Conservation (phyloP, 2,888 invertebrate genomes). For the Mythimna vitellina region DNA sequence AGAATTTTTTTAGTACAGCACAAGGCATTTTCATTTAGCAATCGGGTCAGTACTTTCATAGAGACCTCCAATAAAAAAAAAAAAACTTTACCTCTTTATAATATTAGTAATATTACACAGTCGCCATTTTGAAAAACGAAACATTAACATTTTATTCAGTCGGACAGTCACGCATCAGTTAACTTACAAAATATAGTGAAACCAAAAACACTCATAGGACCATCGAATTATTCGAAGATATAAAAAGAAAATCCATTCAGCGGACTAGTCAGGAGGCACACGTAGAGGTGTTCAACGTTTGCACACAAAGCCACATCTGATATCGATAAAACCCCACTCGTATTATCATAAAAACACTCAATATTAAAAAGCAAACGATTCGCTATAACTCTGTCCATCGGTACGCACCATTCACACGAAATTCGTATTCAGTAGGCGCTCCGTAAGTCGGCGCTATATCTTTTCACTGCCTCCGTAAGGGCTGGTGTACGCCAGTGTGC, state of each 20-base stretch:
- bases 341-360: constrained; percentile 81
- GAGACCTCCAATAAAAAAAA: too few relatives aligned
- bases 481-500: constrained; percentile 74
- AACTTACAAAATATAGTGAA: constrained; percentile 7
- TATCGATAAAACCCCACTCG: constrained; percentile 75
- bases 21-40: too few relatives aligned
- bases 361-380: constrained; percentile 83
- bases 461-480: constrained; percentile 85
- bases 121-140: neutral
- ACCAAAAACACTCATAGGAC: constrained; percentile 27
- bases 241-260: constrained; percentile 49
- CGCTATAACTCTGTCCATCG: constrained; percentile 80
- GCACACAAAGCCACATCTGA: constrained; percentile 69
- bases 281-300: constrained; percentile 70
- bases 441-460: constrained; percentile 79
- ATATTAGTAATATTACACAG: too few relatives aligned
- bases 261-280: constrained; percentile 51
- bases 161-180: neutral
- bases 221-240: constrained; percentile 47
- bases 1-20: too few relatives aligned
- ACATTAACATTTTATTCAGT: neutral
- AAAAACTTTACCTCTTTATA: too few relatives aligned
- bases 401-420: constrained; percentile 76
- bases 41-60: too few relatives aligned
- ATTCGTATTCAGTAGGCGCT: constrained; percentile 85